phyloP scores from a whole-genome alignment of 1,140 invertebrate species.

The Drosophila athabasca region DNA sequence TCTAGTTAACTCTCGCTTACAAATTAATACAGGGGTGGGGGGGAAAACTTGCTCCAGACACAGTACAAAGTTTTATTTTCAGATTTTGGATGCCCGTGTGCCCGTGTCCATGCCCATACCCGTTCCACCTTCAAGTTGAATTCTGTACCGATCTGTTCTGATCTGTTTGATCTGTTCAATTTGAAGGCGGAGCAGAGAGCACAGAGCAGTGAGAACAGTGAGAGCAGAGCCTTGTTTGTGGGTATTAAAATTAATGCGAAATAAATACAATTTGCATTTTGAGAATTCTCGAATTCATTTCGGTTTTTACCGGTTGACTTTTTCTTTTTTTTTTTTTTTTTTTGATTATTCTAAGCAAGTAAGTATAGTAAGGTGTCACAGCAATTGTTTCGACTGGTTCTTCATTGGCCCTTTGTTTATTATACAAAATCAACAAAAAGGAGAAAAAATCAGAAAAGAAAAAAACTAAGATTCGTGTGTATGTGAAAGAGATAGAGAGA shows the following conservation, averaged over 20 bases:
- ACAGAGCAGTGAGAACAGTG: no score
- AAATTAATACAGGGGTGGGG: constrained; percentile 36
- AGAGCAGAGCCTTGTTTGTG: neutral
- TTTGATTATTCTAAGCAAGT: constrained; percentile 56
- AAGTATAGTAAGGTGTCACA: constrained; percentile 81
- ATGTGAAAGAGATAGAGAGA: constrained; percentile 43
- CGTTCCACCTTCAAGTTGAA: constrained; percentile 20
- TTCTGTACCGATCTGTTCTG: no score
- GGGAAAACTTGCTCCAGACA: neutral
- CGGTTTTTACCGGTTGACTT: constrained; percentile 19
- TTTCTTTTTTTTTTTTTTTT: constrained; percentile 8
- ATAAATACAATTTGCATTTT: constrained; percentile 69
- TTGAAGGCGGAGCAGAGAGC: constrained; percentile 21
- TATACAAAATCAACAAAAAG: constrained; percentile 24
- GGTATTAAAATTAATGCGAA: constrained; percentile 42
- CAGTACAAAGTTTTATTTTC: no score
- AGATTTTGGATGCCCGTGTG: no score
- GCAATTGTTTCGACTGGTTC: constrained; percentile 59
- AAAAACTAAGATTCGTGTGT: constrained; percentile 32
- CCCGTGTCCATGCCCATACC: neutral
- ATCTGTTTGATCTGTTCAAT: constrained; percentile 21
- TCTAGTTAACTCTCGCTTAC: constrained; percentile 56
- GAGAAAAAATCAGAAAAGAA: constrained; percentile 17
- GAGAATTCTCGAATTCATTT: constrained; percentile 54
- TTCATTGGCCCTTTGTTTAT: constrained; percentile 23